phyloP scores from a whole-genome alignment of 2,888 invertebrate genomes.

The Helobdella robusta region DNA sequence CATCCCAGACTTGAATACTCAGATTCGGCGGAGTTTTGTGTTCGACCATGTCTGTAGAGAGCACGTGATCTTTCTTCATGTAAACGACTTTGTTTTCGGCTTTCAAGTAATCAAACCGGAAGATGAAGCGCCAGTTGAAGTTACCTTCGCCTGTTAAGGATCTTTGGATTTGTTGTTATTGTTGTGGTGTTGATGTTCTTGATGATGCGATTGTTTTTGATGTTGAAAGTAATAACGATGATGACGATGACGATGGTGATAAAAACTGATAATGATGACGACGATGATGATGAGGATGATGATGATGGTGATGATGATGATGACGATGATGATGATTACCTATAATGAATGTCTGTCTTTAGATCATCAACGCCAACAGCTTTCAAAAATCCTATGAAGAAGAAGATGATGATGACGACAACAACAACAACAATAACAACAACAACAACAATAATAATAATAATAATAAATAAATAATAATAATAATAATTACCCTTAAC shows the following conservation, averaged over 20 bases:
- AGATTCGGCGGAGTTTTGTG: slow-evolving; percentile 62
- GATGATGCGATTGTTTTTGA: not conserved
- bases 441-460: too few species aligned
- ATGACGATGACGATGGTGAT: not conserved
- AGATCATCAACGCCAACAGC: slow-evolving; percentile 37
- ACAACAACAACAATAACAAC: too few species aligned
- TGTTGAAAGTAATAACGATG: not conserved
- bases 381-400: slow-evolving; percentile 63
- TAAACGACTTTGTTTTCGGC: slow-evolving; percentile 26
- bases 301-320: not conserved
- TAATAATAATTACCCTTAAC: too few species aligned
- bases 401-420: too few species aligned
- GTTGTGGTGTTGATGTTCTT: not conserved
- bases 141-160: slow-evolving; percentile 28
- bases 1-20: slow-evolving; percentile 58
- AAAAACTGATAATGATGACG: not conserved
- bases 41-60: slow-evolving; percentile 67
- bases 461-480: too few species aligned
- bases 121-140: slow-evolving; percentile 28
- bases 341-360: slow-evolving; percentile 39
- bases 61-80: slow-evolving; percentile 37
- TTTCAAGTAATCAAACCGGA: slow-evolving; percentile 24
- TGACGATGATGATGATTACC: slow-evolving; percentile 29
- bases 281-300: not conserved
- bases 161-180: not conserved